phyloP scores from a whole-genome alignment of 2,113 vertebrate genomes.

The Camelus bactrianus region DNA sequence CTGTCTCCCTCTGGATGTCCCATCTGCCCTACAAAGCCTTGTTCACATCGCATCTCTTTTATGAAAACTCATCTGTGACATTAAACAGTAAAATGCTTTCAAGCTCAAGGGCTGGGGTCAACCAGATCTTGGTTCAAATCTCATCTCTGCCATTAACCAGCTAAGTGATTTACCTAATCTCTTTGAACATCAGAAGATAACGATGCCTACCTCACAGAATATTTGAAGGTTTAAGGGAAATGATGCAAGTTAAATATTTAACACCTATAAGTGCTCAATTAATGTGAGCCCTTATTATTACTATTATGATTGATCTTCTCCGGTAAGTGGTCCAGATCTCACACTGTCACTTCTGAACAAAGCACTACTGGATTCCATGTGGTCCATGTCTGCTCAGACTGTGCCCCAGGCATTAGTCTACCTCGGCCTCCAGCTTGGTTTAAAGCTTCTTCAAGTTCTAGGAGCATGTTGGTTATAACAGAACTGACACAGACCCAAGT shows the following conservation, averaged over 20 bases:
- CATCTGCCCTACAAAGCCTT: slow-evolving; percentile 14
- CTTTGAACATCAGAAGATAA: slow-evolving; percentile 28
- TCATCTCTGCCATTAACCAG: neutral
- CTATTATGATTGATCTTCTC: neutral
- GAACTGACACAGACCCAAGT: neutral
- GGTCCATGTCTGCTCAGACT: neutral
- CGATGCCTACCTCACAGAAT: neutral
- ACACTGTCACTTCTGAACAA: neutral
- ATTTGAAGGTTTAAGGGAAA: slow-evolving; percentile 48
- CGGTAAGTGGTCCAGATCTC: neutral
- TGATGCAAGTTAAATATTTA: neutral
- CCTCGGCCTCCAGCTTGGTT: neutral
- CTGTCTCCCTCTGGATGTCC: neutral
- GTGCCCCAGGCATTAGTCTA: neutral
- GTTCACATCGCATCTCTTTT: neutral
- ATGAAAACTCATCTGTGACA: slow-evolving; percentile 6
- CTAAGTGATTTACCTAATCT: neutral
- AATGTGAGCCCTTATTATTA: neutral
- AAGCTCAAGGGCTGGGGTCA: slow-evolving; percentile 11
- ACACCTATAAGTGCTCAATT: neutral
- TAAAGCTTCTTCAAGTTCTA: slow-evolving; percentile 40
- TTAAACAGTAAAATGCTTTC: slow-evolving; percentile 26
- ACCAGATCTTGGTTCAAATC: slow-evolving; percentile 27
- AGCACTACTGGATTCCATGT: neutral
- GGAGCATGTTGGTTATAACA: neutral